Evolutionary conservation across 2,113 vertebrate genomes (phyloP), one percentile per base, ranked within the genome.

Genomic region (Prolemur simus): DNA sequence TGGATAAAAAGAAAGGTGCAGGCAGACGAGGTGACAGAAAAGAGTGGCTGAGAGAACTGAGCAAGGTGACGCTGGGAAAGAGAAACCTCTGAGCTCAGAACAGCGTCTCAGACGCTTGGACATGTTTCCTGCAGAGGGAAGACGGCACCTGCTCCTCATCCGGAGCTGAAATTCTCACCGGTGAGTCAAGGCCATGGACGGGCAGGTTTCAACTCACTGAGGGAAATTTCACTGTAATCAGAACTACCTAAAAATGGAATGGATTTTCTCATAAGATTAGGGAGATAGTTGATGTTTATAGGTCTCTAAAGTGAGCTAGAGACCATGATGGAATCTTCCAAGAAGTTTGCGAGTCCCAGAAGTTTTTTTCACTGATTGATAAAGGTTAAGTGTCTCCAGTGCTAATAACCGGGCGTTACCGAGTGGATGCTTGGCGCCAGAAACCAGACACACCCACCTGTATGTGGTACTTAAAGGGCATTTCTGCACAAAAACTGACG

Each of bases 31-130:
- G 20, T 34, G 73, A 39, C 8, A 58, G 64, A 64, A 49, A 66
- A 25, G 37, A 49, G 7, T 3, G 5, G 32, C 8, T 14, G 37
- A n/a, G 77, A 47, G 34, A 77, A 12, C 23, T 0, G 1, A 56
- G 11, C 11, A 10, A 4, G 39, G 0, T 2, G 15, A 69, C 0
- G 6, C 45, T 20, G 8, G 68, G 37, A 42, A 34, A 42, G 54
- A 73, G 37, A 47, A 23, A 0, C 6, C 32, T 71, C n/a, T 47
- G 8, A 45, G 1, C 12, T 34, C 27, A 0, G 37, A 47, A 0
- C 0, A n/a, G 47, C 13, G 20, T 1, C 39, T 54, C 6, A 39
- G 42, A 27, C 34, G 39, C 14, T 7, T 8, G 45, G 10, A 8
- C 42, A 3, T 8, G 18, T 17, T 18, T 45, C 12, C 20, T 25